Percentiles rank a stretch among this genome's conserved stretches.
These are phyloP conservation scores for Orientallactaga sibirica DNA, from an alignment of 2,797 vertebrate genomes.

Conservation along the genomic window DNA sequence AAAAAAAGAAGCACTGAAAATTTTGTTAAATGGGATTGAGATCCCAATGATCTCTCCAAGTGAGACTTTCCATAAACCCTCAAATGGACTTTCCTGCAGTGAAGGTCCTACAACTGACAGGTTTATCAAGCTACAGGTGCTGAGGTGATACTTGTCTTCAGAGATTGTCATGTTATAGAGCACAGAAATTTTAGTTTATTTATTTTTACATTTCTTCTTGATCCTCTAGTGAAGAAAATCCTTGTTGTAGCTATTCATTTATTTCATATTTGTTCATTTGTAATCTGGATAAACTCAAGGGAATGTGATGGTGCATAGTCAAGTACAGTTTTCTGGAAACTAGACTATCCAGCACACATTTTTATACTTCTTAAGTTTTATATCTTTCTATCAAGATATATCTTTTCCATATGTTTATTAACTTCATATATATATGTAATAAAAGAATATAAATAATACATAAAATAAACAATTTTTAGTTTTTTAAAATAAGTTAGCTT, in stretches of 20 bases:
- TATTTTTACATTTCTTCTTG: background rate
- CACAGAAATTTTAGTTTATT: background rate
- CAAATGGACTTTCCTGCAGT: background rate
- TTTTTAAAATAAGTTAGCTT: constrained; percentile 14
- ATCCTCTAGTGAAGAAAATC: background rate
- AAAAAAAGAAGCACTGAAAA: background rate
- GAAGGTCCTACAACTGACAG: background rate
- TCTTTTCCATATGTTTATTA: background rate
- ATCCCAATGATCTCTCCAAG: background rate
- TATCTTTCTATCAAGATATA: background rate
- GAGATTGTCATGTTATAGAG: background rate
- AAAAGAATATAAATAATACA: background rate
- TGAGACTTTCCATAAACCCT: background rate
- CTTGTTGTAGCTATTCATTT: background rate
- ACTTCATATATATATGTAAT: background rate
- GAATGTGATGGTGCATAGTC: background rate
- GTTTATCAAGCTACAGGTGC: background rate
- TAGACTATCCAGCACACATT: background rate
- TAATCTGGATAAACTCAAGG: background rate
- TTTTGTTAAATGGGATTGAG: background rate
- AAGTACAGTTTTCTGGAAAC: background rate
- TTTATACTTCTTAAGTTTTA: background rate
- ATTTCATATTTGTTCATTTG: background rate
- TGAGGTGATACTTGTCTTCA: background rate
- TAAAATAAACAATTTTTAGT: background rate